Base-by-base conservation (phyloP, 2,113 vertebrate species). In the Cavia porcellus region DNA sequence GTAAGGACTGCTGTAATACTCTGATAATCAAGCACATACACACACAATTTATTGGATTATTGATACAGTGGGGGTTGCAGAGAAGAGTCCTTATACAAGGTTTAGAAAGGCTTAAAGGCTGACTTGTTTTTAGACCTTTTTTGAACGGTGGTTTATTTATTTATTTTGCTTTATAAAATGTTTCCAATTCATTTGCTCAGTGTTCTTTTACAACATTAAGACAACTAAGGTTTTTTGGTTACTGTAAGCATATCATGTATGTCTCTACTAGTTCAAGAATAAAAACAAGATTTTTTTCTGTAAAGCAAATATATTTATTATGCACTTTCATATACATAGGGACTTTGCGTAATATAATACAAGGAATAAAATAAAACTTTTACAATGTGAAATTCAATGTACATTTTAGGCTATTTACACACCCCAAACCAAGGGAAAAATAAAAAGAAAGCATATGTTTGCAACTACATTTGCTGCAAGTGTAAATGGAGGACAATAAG, bases 301-400 rank as follows among this genome's bases (percentile, higher is more conserved):
- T 99, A 99, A 99, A 99, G 99, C 99, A 99, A 99, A 99, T 99
- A 99, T 99, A 99, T 99, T 99, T 99, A 99, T 99, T 99, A 99
- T 99, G 99, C 99, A 99, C 99, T 99, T 99, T 99, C 99, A 99
- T 99, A 99, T 99, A 99, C 99, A 99, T 99, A 99, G 98, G 99
- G 99, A 99, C 99, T 99, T 98, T 2, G 99, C 99, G 99, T 99
- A 98, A 99, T 99, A 99, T 99, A 99, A 99, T 99, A 99, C 99
- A 99, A 99, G 99, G 99, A 99, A 99, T 99, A 99, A 98, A 99
- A 99, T 99, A 99, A 99, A 99, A 99, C 99, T 99, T 99, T 99
- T 99, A 98, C 99, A 99, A 98, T 99, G 99, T 99, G 98, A 99
- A 99, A 99, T 99, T 99, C 98, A 99, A 99, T 99, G 99, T 99